A percentile compares a stretch with the other conserved stretches of the same genome.
Evolutionary conservation across 2,888 invertebrate genomes (phyloP).

Genomic region (Hedychridium roseum): DNA sequence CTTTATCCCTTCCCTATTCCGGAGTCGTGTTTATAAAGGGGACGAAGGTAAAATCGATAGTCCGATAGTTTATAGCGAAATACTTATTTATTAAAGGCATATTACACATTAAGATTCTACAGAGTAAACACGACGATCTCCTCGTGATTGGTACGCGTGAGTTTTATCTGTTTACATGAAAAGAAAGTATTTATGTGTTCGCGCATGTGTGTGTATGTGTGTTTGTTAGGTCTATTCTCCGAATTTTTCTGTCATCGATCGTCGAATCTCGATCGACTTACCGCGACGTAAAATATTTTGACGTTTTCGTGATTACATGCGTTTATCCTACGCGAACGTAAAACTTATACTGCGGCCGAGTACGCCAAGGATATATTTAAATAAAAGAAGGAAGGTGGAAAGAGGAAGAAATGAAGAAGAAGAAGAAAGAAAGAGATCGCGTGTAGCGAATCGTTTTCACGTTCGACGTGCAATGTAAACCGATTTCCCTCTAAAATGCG

Average conservation of each 20-base stretch:
- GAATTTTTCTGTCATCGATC: no score
- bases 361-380: constrained; percentile 36
- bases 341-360: constrained; percentile 38
- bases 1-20: constrained; percentile 43
- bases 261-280: constrained; percentile 20
- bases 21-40: constrained; percentile 23
- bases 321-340: constrained; percentile 32
- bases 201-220: no score
- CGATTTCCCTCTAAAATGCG: no score
- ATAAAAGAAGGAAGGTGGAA: not conserved
- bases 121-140: constrained; percentile 38
- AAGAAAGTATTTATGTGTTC: no score
- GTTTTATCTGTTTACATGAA: no score
- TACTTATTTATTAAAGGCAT: constrained; percentile 48
- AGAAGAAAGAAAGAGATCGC: not conserved
- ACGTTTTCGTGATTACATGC: constrained; percentile 17
- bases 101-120: constrained; percentile 38
- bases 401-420: not conserved
- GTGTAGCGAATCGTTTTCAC: no score
- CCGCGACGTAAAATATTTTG: constrained; percentile 5
- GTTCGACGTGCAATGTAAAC: no score
- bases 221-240: no score
- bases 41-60: constrained; percentile 3
- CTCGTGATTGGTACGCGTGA: constrained; percentile 23
- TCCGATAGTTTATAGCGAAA: constrained; percentile 40